These are phyloP conservation scores for Squalus acanthias DNA, from an alignment of 2,797 vertebrate genomes.

Conservation along the genomic window DNA sequence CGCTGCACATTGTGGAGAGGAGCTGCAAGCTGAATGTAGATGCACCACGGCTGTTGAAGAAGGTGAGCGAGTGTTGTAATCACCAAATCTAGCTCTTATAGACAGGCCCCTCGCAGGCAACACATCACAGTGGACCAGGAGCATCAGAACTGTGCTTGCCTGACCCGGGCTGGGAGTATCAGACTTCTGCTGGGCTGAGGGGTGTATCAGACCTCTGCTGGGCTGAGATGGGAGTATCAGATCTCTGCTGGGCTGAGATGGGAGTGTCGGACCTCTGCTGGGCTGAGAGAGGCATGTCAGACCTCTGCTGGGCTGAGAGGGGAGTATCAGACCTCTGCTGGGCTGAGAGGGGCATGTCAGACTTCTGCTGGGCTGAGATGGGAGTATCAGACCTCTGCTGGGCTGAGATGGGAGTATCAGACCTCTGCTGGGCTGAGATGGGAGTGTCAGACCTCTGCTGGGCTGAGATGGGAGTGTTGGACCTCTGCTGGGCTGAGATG, in stretches of 20 bases:
- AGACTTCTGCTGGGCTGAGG: neutral
- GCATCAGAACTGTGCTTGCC: neutral
- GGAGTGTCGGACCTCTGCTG: neutral
- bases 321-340: neutral
- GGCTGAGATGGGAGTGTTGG: neutral
- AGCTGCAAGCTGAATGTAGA: constrained; percentile 69
- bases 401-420: neutral
- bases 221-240: neutral
- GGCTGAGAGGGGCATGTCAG: neutral
- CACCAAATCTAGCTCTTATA: neutral
- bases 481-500: neutral
- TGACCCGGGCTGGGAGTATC: neutral
- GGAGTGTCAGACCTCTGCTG: neutral
- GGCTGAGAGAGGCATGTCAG: neutral
- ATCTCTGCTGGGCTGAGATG: neutral
- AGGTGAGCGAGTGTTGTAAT: constrained; percentile 47
- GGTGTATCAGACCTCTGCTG: neutral
- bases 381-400: neutral
- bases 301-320: no score
- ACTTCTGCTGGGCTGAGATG: neutral
- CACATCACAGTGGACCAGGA: neutral
- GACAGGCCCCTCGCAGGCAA: neutral
- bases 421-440: neutral
- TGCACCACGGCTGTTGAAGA: constrained; percentile 67
- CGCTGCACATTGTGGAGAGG: constrained; percentile 61